Evolutionary conservation across 1,140 invertebrate genomes (phyloP).

Genomic region (Capitella teleta): DNA sequence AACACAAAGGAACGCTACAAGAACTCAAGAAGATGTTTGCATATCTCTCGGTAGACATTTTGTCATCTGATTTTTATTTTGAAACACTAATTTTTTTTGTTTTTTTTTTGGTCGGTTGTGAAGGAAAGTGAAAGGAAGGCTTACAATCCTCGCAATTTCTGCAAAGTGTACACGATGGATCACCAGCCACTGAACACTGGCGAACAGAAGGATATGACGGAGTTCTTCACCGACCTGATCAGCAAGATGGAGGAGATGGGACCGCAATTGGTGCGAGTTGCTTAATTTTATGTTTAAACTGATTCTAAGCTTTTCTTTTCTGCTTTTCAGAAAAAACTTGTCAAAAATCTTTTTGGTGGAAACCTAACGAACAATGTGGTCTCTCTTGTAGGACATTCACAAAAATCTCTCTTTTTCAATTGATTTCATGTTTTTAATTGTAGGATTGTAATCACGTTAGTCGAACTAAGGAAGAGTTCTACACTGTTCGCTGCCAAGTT

Average conservation of each 20-base stretch:
- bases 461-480: constrained; percentile 86
- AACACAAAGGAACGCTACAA: constrained; percentile 68
- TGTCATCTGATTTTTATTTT: background rate
- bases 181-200: constrained; percentile 82
- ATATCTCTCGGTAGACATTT: constrained; percentile 58
- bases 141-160: constrained; percentile 88
- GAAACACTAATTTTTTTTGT: background rate
- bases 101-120: constrained; percentile 7
- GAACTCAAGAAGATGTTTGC: constrained; percentile 92
- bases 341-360: constrained; percentile 85
- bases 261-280: constrained; percentile 53
- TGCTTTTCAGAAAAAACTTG: constrained; percentile 57
- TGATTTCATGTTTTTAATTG: constrained; percentile 5
- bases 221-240: constrained; percentile 92
- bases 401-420: background rate
- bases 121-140: constrained; percentile 87
- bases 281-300: background rate
- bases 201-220: constrained; percentile 96
- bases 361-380: constrained; percentile 89
- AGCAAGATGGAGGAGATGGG: constrained; percentile 94
- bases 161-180: constrained; percentile 94
- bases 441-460: constrained; percentile 89
- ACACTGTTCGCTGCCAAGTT: constrained; percentile 87
- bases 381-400: constrained; percentile 45
- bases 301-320: background rate